phyloP scores from a whole-genome alignment of 2,113 vertebrate genomes.

The Dolichotis patagonum region DNA sequence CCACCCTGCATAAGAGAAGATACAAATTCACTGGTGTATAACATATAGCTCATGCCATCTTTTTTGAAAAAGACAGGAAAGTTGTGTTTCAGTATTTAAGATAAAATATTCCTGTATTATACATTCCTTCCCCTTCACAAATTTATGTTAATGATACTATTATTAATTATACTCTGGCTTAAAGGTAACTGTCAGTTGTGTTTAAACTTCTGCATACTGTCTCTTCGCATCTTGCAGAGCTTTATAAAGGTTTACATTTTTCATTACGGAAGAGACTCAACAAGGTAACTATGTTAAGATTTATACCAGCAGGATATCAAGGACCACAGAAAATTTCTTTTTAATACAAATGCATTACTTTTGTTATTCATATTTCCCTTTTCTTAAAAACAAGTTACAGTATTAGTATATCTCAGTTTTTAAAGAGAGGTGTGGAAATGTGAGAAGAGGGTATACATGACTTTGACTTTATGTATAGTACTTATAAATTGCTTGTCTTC shows the following conservation, averaged over 20 bases:
- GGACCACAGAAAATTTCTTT: constrained; percentile 48
- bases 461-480: constrained; percentile 38
- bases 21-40: background rate
- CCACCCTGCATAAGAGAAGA: constrained; percentile 90
- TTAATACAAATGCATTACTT: constrained; percentile 5
- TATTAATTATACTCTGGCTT: constrained; percentile 19
- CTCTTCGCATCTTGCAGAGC: background rate
- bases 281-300: constrained; percentile 13
- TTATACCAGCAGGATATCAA: constrained; percentile 45
- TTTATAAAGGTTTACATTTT: constrained; percentile 41
- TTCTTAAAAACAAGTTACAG: background rate
- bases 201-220: constrained; percentile 47
- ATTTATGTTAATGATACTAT: constrained; percentile 38
- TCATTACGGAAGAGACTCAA: constrained; percentile 2
- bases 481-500: background rate
- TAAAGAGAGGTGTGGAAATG: background rate
- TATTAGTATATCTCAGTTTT: constrained; percentile 12
- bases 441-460: background rate
- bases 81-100: background rate
- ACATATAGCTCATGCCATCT: background rate
- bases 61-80: constrained; percentile 40
- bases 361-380: background rate
- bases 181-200: background rate
- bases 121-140: constrained; percentile 21
- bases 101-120: background rate